Evolutionary conservation across 2,888 invertebrate species (phyloP), one percentile per base, ranked within the genome.

Genomic region (Ophion obscuratus): DNA sequence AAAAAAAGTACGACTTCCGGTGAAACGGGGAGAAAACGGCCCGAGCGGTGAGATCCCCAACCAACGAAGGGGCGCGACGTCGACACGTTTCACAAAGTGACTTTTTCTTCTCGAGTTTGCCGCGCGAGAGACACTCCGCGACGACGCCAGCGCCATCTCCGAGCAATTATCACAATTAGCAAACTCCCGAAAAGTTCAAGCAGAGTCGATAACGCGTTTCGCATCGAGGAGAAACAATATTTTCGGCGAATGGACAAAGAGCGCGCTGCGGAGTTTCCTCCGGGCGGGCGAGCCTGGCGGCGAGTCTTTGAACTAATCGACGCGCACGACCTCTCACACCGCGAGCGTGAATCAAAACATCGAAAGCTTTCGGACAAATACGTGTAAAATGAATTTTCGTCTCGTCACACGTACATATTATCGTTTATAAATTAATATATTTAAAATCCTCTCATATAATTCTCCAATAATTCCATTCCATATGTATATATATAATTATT

Each of bases 351-450:
- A 36, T 17, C 57, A 57, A 68, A 77, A 67, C 47, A 77, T 77
- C 67, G 67, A 77, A 77, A 77, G 31, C 14, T 57, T 57, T 27
- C 36, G 24, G 14, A 62, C 14, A 67, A 67, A 76, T 66, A 76
- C 10, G 5, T 53, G 64, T 53, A 53, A 61, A 76, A 76, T 53
- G 57, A 76, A 66, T 53, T 57, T 66, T 76, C 64, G 31, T 67
- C 31, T 57, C 57, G 53, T 76, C 53, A 31, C 66, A 76, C 66
- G 14, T 67, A 67, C 76, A 66, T 64, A 66, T 76, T 64, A 76
- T 76, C 66, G 66, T 76, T 76, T 20, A 76, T 76, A 76, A 76
- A 76, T 76, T 76, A 76, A 76, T 76, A 76, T 76, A 76, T 66
- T 76, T 53, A 17, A 53, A 53, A 53, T 17, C 53, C 17, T 53